These are phyloP conservation scores for Parnassius apollo DNA, from an alignment of 2,888 invertebrate genomes.

Conservation along the genomic window DNA sequence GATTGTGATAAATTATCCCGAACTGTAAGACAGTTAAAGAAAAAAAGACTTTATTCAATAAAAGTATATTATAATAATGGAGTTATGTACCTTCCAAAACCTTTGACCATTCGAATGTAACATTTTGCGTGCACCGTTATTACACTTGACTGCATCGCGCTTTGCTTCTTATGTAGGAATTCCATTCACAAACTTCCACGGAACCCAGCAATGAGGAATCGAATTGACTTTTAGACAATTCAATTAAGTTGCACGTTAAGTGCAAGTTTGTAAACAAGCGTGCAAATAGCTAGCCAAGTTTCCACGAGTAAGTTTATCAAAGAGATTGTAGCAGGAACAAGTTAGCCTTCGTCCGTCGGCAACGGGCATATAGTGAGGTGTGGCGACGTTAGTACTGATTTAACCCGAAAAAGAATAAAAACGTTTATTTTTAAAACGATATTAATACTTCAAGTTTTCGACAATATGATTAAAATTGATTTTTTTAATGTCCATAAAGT, in stretches of 20 bases:
- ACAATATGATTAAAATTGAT: background rate
- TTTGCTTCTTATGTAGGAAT: conserved; percentile 15
- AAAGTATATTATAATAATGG: too few relatives aligned
- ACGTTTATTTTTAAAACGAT: background rate
- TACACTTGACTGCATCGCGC: conserved; percentile 18
- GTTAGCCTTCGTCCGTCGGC: conserved; percentile 56
- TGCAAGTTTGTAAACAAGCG: conserved; percentile 73
- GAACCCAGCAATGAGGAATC: conserved; percentile 54
- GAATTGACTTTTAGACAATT: conserved; percentile 74
- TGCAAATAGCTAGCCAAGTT: conserved; percentile 61
- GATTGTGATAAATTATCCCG: too few relatives aligned
- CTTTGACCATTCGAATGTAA: too few relatives aligned
- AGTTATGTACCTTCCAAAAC: too few relatives aligned
- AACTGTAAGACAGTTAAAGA: too few relatives aligned
- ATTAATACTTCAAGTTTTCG: too few relatives aligned
- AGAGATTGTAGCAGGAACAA: conserved; percentile 57
- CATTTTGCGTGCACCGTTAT: background rate
- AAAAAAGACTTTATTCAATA: too few relatives aligned
- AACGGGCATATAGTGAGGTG: conserved; percentile 34
- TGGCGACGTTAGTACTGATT: conserved; percentile 26
- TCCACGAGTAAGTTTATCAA: conserved; percentile 46
- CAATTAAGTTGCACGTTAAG: conserved; percentile 74
- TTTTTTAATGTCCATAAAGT: too few relatives aligned
- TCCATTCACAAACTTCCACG: conserved; percentile 20
- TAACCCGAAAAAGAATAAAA: conserved; percentile 6